These are phyloP conservation scores for Dynastes grantii DNA, from an alignment of 2,888 invertebrate species.

Conservation along the genomic window DNA sequence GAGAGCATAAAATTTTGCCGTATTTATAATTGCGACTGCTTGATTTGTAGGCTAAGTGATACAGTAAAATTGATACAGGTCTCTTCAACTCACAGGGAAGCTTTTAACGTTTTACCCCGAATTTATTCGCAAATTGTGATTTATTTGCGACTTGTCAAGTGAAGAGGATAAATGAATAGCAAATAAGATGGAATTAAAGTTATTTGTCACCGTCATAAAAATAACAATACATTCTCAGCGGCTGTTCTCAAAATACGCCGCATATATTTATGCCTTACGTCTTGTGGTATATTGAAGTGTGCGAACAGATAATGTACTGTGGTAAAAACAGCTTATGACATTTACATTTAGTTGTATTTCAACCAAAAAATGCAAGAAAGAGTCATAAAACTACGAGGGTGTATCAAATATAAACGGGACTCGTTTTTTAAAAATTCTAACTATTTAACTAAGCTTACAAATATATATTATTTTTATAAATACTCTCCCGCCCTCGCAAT, in stretches of 20 bases:
- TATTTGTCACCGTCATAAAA: slow-evolving; percentile 26
- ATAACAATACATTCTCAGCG: slow-evolving; percentile 1
- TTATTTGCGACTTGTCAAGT: slow-evolving; percentile 35
- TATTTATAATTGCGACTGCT: slow-evolving; percentile 34
- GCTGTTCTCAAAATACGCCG: not conserved
- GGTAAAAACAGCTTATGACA: not conserved
- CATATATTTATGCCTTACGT: no score
- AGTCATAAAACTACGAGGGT: no score
- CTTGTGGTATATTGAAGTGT: no score
- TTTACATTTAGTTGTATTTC: no score
- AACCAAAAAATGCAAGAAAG: no score
- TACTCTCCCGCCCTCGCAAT: no score
- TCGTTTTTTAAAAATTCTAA: no score
- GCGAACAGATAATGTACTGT: no score
- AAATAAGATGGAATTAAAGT: slow-evolving; percentile 33
- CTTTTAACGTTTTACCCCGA: slow-evolving; percentile 39
- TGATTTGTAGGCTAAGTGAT: slow-evolving; percentile 45
- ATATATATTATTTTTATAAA: no score
- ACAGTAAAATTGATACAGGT: slow-evolving; percentile 42
- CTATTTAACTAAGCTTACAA: no score
- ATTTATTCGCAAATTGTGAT: slow-evolving; percentile 43
- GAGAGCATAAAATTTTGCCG: slow-evolving; percentile 36
- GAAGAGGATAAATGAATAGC: slow-evolving; percentile 42
- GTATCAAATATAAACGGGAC: no score
- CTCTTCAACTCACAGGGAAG: slow-evolving; percentile 23